Evolutionary conservation across 2,888 invertebrate species (phyloP), one percentile per base, ranked within the genome.

Genomic region (Muschampia plurimacula): DNA sequence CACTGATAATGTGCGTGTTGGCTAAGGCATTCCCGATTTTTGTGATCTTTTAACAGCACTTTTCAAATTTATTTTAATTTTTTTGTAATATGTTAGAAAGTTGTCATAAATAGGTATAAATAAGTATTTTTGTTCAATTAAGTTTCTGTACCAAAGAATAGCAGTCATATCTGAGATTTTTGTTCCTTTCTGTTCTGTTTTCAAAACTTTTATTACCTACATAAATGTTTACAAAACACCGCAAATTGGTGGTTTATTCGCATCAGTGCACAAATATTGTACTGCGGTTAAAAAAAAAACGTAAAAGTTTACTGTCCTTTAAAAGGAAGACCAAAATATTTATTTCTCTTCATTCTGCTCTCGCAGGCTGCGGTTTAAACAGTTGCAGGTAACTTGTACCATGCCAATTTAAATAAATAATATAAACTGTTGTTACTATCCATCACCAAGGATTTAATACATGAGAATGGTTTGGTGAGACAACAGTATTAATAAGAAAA

Each of bases 171-270:
- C 4, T 32, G 4, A 32, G 2, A 32, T 4, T 32, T 32, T 4
- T 32, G 32, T 32, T 32, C 2, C 2, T 4, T 32, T 32, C 32
- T 32, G 32, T 32, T 32, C 32, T 32, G 32, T 32, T 32, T 2
- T 32, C 32, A 32, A 32, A 32, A 32, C 32, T 32, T 32, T 32
- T 4, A 32, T 52, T 15, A 52, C 52, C n/a, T 22, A 22, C 22
- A 22, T 46, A 7, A 7, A n/a, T 52, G 5, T 52, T 15, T 52
- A 52, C 52, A 52, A 13, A 59, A 13, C 59, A 36, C 36, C 52
- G 6, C 57, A 66, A 66, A 66, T 66, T 66, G 66, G 22, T 57
- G 67, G 67, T 57, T 66, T 66, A 41, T 28, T 13, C 41, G 67
- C 67, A 57, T 67, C 67, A 41, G 7, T 57, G 22, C 52, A n/a